Base-by-base conservation (phyloP, 2,888 invertebrate genomes). In the Pollenia amentaria region DNA sequence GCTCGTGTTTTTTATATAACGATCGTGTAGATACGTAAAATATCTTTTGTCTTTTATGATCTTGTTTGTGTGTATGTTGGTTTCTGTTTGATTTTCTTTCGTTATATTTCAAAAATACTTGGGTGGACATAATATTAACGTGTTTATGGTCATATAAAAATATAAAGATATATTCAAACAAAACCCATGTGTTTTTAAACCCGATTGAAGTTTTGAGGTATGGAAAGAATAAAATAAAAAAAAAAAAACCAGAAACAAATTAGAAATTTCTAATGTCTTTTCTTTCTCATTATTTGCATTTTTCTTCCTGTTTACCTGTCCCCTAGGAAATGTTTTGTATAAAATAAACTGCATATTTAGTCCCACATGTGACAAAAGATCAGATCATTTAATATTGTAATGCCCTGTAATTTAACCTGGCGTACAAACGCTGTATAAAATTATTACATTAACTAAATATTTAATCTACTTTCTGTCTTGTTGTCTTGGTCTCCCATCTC, bases 71-170 rank as follows among this genome's bases (percentile, higher is more conserved):
- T 16, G 40, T 57, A 67, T 40, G 67, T 40, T 57, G 18, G 67
- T 40, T 57, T 14, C 9, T 73, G 38, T 18, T 75, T 38, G 29
- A 44, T 73, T 42, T 11, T 40, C 60, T 51, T 55, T n/a, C 40
- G 55, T 51, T 48, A 44, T 57, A 29, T 75, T 29, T 64, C 57
- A 46, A 64, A 55, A 77, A 67, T 67, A 77, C 75, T 77, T 87
- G 84, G 87, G 84, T 84, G 84, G 80, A 87, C 87, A 84, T 80
- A 79, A 75, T 67, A 75, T 76, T 73, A 64, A 60, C 72, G 79
- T 87, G 80, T 79, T 75, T 84, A 84, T 84, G 78, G 70, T 82
- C 44, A 44, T 53, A 60, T 73, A 53, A 60, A 29, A 67, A 67
- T 67, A 73, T 78, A 84, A 70, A 76, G 69, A 82, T 75, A 69